Evolutionary conservation across 2,797 vertebrate genomes (phyloP).

Genomic region (Chanos chanos): DNA sequence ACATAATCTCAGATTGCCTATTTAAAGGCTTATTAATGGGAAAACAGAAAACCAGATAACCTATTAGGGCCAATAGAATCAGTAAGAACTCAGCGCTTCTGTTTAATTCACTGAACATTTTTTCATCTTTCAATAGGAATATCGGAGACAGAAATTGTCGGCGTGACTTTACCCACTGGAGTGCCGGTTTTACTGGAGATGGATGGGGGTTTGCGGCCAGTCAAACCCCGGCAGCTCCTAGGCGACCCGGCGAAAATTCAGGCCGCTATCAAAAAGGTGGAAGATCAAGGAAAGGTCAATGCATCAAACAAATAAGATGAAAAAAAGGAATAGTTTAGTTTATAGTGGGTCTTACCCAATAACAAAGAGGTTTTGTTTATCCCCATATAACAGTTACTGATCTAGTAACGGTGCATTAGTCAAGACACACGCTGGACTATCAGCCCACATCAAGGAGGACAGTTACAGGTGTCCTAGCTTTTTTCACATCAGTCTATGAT

Average conservation of each 20-base stretch:
- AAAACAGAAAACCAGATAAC: too few relatives aligned
- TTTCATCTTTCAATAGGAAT: conserved; percentile 78
- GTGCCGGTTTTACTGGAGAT: conserved; percentile 90
- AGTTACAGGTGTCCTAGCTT: too few relatives aligned
- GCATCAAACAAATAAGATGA: conserved; percentile 53
- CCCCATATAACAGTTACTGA: too few relatives aligned
- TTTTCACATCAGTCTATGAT: too few relatives aligned
- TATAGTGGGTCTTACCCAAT: not conserved
- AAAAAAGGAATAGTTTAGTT: not conserved
- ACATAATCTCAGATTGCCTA: too few relatives aligned
- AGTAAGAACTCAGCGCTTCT: not conserved
- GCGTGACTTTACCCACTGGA: conserved; percentile 90
- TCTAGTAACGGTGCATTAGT: too few relatives aligned
- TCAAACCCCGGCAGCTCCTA: conserved; percentile 84
- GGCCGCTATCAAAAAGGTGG: conserved; percentile 94
- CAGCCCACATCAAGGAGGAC: too few relatives aligned
- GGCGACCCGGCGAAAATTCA: conserved; percentile 91
- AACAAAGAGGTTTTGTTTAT: too few relatives aligned
- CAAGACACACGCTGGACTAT: too few relatives aligned
- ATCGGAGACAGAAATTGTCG: conserved; percentile 84
- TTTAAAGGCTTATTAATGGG: too few relatives aligned
- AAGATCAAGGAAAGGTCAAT: conserved; percentile 94
- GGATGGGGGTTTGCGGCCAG: conserved; percentile 82
- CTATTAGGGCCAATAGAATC: too few relatives aligned
- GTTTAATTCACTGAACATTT: not conserved